Conservation (phyloP, 1,140 invertebrate genomes). For the Telenomus remus region DNA sequence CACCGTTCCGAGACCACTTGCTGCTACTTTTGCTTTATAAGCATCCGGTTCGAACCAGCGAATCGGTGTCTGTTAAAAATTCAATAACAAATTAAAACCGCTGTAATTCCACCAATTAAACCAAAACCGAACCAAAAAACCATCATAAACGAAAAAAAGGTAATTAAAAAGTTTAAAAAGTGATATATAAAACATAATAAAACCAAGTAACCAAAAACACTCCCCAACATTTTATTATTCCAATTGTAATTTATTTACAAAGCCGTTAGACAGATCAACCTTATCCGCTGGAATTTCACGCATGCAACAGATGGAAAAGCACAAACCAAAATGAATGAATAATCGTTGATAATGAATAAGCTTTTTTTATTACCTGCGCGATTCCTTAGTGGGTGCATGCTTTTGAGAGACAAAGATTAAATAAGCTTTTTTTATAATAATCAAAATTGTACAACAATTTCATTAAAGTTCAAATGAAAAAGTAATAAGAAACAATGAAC, state of each 20-base stretch:
- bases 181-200: neutral
- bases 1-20: conserved; percentile 69
- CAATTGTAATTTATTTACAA: no score
- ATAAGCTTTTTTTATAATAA: neutral
- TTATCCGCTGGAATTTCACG: no score
- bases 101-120: no score
- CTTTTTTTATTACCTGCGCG: conserved; percentile 58
- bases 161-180: no score
- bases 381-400: conserved; percentile 65
- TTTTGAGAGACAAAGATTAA: conserved; percentile 50
- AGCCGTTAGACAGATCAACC: no score
- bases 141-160: no score
- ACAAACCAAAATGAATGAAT: no score
- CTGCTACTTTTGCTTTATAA: conserved; percentile 72
- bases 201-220: neutral
- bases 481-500: no score
- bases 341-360: neutral
- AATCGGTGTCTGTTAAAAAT: conserved; percentile 71
- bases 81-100: conserved; percentile 6
- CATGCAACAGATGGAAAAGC: no score
- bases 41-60: conserved; percentile 76
- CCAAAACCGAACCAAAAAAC: no score
- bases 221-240: no score
- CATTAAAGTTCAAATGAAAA: no score
- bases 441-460: neutral